Percentiles rank a stretch among this genome's conserved stretches.
Conservation (phyloP, 1,140 invertebrate species). For the Plutomurus gul region DNA sequence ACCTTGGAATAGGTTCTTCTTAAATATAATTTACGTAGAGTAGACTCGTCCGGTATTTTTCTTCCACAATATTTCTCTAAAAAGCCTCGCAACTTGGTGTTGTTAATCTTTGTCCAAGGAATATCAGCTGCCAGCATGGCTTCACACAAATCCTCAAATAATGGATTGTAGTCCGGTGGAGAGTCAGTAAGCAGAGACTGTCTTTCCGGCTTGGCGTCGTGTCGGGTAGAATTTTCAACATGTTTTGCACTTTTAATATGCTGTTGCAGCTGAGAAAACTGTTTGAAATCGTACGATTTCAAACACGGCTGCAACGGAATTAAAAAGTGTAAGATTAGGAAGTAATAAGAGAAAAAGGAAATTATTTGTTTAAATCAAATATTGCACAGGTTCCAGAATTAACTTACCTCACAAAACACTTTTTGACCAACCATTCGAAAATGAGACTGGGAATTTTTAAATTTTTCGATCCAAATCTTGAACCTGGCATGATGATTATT, state of each 20-base stretch:
- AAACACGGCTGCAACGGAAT: not conserved
- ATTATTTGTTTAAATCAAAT: too few relatives aligned
- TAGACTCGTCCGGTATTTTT: not conserved
- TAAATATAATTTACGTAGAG: not conserved
- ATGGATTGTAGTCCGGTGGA: not conserved
- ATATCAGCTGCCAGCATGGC: not conserved
- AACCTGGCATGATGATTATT: too few relatives aligned
- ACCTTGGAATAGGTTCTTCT: not conserved
- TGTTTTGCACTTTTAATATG: not conserved
- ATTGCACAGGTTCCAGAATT: too few relatives aligned
- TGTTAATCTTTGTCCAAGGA: not conserved
- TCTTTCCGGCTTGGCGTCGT: not conserved
- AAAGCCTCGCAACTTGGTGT: not conserved
- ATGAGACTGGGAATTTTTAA: not conserved
- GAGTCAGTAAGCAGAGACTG: not conserved
- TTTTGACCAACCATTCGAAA: not conserved
- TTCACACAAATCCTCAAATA: not conserved
- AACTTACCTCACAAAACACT: not conserved
- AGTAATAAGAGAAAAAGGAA: too few relatives aligned
- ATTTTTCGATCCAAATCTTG: too few relatives aligned
- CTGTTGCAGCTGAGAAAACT: not conserved
- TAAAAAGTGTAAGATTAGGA: not conserved
- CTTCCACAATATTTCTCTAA: not conserved
- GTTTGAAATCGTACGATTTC: not conserved
- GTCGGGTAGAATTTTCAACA: not conserved